Evolutionary conservation across 2,113 vertebrate species (phyloP), one percentile per base, ranked within the genome.

Genomic region (Tachycineta bicolor): DNA sequence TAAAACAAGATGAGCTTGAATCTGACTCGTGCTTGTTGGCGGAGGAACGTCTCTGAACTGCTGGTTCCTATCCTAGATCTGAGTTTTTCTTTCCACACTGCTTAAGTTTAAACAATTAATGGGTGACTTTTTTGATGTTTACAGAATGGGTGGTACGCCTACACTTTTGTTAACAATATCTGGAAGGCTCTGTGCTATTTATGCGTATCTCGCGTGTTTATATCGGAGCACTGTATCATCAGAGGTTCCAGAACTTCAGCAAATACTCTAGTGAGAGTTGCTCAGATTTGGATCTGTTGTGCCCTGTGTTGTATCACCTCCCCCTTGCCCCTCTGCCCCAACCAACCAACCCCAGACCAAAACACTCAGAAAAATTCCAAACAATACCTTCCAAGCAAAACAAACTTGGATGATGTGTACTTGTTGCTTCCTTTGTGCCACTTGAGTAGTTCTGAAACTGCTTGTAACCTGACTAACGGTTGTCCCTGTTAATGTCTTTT

Each of bases 71-170:
- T 71, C 21, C 58, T 37, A 41, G 33, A 26, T 47, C 14, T 23
- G 49, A 21, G 43, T 90, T 84, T 91, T 85, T 43, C 75, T 91
- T 85, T 53, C 15, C 16, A 23, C 4, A 16, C 44, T 75, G 19
- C 29, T 90, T 53, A 56, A 63, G 63, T 58, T 86, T 50, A 83
- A 94, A 85, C 83, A 90, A 37, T 56, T 84, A 34, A 34, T 6
- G 12, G 17, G 68, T 74, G 52, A 86, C 34, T 83, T 86, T 79
- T 91, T 56, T 79, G 2, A 14, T 93, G 76, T 95, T 95, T 95
- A 70, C 83, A 59, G 44, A 95, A 74, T 31, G 94, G 89, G 91
- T 91, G 95, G 91, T 89, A 31, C 91, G 47, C 34, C 24, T 73
- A 5, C 6, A 18, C 68, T 80, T 65, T 21, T 26, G 39, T 55